Evolutionary conservation across 2,113 vertebrate species (phyloP).

Genomic region (Sardina pilchardus): DNA sequence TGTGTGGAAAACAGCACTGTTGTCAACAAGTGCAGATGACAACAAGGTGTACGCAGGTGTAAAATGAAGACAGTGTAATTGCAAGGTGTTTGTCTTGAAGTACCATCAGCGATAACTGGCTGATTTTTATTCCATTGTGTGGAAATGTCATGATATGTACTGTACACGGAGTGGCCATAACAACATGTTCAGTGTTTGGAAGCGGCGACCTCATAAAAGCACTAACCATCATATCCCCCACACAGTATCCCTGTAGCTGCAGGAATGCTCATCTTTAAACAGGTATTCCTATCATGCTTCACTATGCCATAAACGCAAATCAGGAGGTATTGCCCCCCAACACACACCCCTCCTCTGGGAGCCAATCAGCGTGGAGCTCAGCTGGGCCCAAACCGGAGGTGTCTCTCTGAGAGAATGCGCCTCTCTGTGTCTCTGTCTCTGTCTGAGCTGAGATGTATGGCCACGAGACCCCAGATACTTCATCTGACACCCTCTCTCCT

Average conservation of each 20-base stretch:
- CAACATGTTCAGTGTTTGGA: too few species aligned
- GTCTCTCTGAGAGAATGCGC: not conserved
- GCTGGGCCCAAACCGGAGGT: not conserved
- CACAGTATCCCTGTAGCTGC: not conserved
- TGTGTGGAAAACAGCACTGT: too few species aligned
- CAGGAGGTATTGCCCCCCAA: not conserved
- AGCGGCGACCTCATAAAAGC: too few species aligned
- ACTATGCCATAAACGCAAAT: too few species aligned
- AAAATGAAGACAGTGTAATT: too few species aligned
- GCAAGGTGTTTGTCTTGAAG: too few species aligned
- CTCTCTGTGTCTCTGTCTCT: not conserved
- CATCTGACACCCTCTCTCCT: constrained; percentile 42
- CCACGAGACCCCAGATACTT: constrained; percentile 46
- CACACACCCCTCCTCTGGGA: not conserved
- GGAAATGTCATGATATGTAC: too few species aligned
- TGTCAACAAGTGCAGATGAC: too few species aligned
- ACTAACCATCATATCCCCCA: too few species aligned
- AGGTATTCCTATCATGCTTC: not conserved
- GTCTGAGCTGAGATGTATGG: constrained; percentile 48
- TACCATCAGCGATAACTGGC: too few species aligned
- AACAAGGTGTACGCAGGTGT: too few species aligned
- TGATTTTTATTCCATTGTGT: too few species aligned
- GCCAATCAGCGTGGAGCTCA: not conserved
- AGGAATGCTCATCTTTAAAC: not conserved
- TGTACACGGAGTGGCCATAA: not conserved